Evolutionary conservation across 2,888 invertebrate genomes (phyloP), one percentile per base, ranked within the genome.

Genomic region (Eustalomyia histrio): DNA sequence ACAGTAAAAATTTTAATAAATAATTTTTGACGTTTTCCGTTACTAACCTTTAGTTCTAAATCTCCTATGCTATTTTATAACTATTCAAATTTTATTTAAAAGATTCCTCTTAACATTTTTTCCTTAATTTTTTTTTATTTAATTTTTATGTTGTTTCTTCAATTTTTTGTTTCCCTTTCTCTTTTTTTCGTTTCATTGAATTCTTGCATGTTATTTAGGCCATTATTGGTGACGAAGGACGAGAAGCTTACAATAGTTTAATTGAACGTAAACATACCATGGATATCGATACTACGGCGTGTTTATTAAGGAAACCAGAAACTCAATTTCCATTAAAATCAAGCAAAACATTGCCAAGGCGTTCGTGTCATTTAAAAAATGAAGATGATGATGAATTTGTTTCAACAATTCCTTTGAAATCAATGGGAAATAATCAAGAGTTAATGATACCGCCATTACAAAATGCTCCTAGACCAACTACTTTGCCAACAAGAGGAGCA

Each of bases 171-270:
- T 74, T 55, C 53, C 47, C 76, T 61, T 53, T 29, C 29, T 29
- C 5, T 24, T 24, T 47, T 47, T 68, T 82, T 79, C 68, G 79
- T 80, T 82, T 73, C 82, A 76, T 83, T 80, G 76, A 72, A 61
- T 5, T 67, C 24, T 14, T 64, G 35, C 55, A 39, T 61, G 53
- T 79, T 74, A 91, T 92, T 76, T 92, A 97, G 97, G 94, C 95
- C 33, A 94, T 95, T 33, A 92, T 97, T 85, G 96, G 96, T 17
- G 95, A 95, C 87, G 97, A 97, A 90, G 96, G 97, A 60, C 97
- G 97, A 88, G 94, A 96, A 87, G 99, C 97, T 0, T 99, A 99
- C 92, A 95, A 96, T 87, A 95, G 96, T 86, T 92, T 99, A 67
- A 97, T 99, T 71, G 97, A 98, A 88, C 93, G 94, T 83, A 94